A percentile compares a stretch with the other conserved stretches of the same genome.
Evolutionary conservation across 2,888 invertebrate genomes (phyloP).

Genomic region (Drosophila flavopinicola): DNA sequence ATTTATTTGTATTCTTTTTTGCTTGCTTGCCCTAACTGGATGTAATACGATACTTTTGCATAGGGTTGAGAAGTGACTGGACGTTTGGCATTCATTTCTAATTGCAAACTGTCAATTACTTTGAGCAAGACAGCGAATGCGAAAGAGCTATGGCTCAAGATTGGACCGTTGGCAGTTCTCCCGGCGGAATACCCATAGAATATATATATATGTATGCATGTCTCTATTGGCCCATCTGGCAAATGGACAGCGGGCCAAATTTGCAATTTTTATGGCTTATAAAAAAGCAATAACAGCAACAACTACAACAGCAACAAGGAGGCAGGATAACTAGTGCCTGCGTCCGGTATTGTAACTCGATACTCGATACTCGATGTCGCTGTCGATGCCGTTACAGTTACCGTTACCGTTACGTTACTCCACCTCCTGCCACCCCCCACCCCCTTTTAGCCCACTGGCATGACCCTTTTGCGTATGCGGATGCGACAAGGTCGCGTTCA

Average conservation of each 20-base stretch:
- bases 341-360: conserved; percentile 27
- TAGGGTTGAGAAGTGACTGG: conserved; percentile 39
- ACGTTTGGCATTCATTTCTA: conserved; percentile 69
- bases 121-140: conserved; percentile 8
- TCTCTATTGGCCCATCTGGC: conserved; percentile 62
- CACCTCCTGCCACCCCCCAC: neutral
- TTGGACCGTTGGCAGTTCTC: conserved; percentile 39
- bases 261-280: conserved; percentile 77
- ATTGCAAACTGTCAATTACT: conserved; percentile 78
- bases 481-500: conserved; percentile 22
- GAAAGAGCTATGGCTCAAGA: conserved; percentile 53
- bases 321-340: neutral
- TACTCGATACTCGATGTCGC: conserved; percentile 17
- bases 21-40: neutral
- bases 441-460: neutral
- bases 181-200: conserved; percentile 47
- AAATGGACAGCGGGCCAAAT: conserved; percentile 68
- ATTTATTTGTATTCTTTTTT: neutral
- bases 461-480: neutral
- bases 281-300: conserved; percentile 69
- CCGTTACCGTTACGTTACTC: too few relatives aligned
- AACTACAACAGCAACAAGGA: neutral
- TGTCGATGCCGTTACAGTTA: neutral
- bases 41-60: conserved; percentile 69
- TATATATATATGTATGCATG: neutral